Conservation (phyloP, 1,140 invertebrate species). For the Sinonovacula constricta region DNA sequence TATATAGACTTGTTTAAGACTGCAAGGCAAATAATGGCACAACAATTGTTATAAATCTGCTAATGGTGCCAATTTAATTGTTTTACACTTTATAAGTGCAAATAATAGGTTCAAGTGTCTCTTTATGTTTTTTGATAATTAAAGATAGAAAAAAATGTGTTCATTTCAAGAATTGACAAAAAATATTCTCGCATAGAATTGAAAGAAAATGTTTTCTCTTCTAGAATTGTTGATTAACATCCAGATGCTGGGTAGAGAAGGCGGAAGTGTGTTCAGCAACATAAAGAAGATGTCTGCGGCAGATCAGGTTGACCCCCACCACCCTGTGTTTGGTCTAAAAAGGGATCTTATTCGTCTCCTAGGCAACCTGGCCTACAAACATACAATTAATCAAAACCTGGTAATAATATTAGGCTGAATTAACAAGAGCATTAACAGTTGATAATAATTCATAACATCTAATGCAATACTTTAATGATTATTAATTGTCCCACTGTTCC, state of each 20-base stretch:
- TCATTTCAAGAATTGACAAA: background rate
- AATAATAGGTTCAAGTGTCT: background rate
- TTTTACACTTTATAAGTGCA: background rate
- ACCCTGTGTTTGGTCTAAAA: slow-evolving; percentile 49
- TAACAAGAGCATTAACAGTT: no score
- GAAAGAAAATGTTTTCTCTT: slow-evolving; percentile 2
- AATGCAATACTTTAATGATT: no score
- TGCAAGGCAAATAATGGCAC: no score
- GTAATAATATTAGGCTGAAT: slow-evolving; percentile 5
- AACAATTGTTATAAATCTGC: background rate
- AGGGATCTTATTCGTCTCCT: slow-evolving; percentile 42
- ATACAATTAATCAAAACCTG: slow-evolving; percentile 36
- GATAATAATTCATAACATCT: no score
- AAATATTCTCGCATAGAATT: background rate
- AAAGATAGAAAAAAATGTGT: background rate
- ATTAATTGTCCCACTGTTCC: no score
- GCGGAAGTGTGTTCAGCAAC: slow-evolving; percentile 29
- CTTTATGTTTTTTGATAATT: background rate
- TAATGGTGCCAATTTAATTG: background rate
- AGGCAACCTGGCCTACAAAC: slow-evolving; percentile 39
- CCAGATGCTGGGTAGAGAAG: slow-evolving; percentile 25
- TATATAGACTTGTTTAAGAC: no score
- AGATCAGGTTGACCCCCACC: slow-evolving; percentile 30
- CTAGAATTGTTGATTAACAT: slow-evolving; percentile 26
- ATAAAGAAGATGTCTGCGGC: slow-evolving; percentile 26